A percentile compares a stretch with the other conserved stretches of the same genome.
Conservation (phyloP, 2,113 vertebrate species). For the Aspidoscelis tigris region DNA sequence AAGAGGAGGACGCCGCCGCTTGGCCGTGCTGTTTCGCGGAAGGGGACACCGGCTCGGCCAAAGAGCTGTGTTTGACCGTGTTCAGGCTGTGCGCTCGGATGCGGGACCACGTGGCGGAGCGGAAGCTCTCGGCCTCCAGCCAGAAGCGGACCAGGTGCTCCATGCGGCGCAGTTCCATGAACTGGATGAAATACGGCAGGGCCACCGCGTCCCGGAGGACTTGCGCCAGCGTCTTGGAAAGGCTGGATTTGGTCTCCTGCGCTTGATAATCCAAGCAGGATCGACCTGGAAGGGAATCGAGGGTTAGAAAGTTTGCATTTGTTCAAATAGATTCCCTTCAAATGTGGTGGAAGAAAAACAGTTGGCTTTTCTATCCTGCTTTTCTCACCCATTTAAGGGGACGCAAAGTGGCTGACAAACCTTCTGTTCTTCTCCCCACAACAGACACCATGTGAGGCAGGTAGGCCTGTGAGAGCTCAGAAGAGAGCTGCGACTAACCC, state of each 20-base stretch:
- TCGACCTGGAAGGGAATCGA: constrained; percentile 80
- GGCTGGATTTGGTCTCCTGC: constrained; percentile 92
- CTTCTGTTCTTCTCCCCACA: too few relatives aligned
- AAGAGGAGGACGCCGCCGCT: constrained; percentile 42
- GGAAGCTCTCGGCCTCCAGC: constrained; percentile 95
- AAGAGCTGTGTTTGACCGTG: constrained; percentile 94
- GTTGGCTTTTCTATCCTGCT: too few relatives aligned
- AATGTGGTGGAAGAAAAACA: too few relatives aligned
- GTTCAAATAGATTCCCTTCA: too few relatives aligned
- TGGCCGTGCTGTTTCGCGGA: constrained; percentile 65
- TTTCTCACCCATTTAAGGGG: too few relatives aligned
- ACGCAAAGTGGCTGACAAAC: too few relatives aligned
- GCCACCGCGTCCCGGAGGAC: constrained; percentile 89
- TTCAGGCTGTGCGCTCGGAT: constrained; percentile 95
- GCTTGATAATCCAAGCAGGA: constrained; percentile 95
- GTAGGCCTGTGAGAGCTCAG: too few relatives aligned
- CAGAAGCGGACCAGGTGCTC: constrained; percentile 95
- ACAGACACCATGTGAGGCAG: too few relatives aligned
- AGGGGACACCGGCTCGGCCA: constrained; percentile 89
- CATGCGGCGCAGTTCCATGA: constrained; percentile 88
- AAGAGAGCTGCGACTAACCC: too few relatives aligned
- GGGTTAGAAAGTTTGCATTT: neutral
- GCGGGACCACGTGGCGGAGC: constrained; percentile 91
- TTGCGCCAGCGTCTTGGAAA: constrained; percentile 95
- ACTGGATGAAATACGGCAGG: constrained; percentile 92